Evolutionary conservation across 2,888 invertebrate species (phyloP).

Genomic region (Conops quadrifasciatus): DNA sequence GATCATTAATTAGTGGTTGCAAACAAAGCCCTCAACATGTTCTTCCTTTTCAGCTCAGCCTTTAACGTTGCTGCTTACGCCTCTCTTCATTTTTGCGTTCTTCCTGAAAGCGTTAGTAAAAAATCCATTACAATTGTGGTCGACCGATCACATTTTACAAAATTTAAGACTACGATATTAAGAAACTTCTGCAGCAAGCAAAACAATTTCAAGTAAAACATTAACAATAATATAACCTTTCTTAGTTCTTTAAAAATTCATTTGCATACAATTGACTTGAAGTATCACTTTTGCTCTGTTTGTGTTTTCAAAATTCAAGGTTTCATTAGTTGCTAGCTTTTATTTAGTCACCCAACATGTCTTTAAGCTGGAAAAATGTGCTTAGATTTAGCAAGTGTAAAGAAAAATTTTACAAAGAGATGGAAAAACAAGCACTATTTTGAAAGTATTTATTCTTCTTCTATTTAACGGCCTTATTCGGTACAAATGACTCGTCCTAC

Average conservation of each 20-base stretch:
- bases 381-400: constrained; percentile 19
- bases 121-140: neutral
- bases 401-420: neutral
- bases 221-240: constrained; percentile 28
- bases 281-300: constrained; percentile 19
- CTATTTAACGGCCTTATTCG: neutral
- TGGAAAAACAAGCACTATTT: neutral
- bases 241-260: constrained; percentile 33
- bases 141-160: too few relatives aligned
- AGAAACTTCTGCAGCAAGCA: too few relatives aligned
- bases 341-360: constrained; percentile 38
- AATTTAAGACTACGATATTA: too few relatives aligned
- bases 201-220: neutral
- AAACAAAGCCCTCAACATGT: neutral
- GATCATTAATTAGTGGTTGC: constrained; percentile 16
- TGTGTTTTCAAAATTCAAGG: constrained; percentile 21
- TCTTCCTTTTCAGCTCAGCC: neutral
- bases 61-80: constrained; percentile 53
- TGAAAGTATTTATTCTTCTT: neutral
- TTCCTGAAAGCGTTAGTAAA: constrained; percentile 49
- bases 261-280: constrained; percentile 35
- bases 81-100: constrained; percentile 55
- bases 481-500: too few relatives aligned
- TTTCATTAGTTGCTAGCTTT: constrained; percentile 26
- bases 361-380: constrained; percentile 40